Conservation (phyloP, 2,113 vertebrate species). For the Pygoscelis adeliae region DNA sequence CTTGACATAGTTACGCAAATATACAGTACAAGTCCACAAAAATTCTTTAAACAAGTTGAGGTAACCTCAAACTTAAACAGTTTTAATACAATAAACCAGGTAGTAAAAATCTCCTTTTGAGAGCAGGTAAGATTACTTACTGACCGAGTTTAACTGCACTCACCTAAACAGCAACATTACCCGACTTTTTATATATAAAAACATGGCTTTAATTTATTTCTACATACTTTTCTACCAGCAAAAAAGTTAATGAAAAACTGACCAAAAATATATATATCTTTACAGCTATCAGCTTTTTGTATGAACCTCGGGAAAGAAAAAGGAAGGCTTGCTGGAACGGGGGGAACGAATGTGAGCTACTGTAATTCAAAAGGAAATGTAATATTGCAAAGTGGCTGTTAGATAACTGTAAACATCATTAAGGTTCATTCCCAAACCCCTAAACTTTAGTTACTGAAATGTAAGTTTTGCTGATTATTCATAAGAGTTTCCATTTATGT, state of each 20-base stretch:
- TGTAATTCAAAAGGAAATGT: constrained; percentile 61
- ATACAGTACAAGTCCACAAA: constrained; percentile 84
- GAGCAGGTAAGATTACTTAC: constrained; percentile 70
- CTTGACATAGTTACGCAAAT: constrained; percentile 80
- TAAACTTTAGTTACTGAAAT: constrained; percentile 50
- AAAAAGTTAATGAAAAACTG: constrained; percentile 77
- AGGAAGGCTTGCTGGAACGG: constrained; percentile 50
- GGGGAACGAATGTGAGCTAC: constrained; percentile 25
- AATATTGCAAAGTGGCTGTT: constrained; percentile 78
- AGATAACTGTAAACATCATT: constrained; percentile 79
- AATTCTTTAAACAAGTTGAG: constrained; percentile 81
- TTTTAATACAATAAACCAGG: constrained; percentile 81
- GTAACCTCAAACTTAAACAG: constrained; percentile 80
- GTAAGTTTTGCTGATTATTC: constrained; percentile 35
- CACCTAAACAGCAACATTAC: constrained; percentile 77
- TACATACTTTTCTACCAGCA: constrained; percentile 78
- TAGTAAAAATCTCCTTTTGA: constrained; percentile 74
- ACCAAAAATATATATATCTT: constrained; percentile 81
- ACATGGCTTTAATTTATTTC: constrained; percentile 84
- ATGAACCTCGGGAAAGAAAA: constrained; percentile 65
- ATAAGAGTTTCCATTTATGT: neutral
- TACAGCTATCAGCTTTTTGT: constrained; percentile 74
- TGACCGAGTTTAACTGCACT: constrained; percentile 75
- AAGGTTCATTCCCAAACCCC: constrained; percentile 65
- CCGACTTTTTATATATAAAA: constrained; percentile 80